phyloP scores from a whole-genome alignment of 2,113 vertebrate genomes.

The Tursiops truncatus region DNA sequence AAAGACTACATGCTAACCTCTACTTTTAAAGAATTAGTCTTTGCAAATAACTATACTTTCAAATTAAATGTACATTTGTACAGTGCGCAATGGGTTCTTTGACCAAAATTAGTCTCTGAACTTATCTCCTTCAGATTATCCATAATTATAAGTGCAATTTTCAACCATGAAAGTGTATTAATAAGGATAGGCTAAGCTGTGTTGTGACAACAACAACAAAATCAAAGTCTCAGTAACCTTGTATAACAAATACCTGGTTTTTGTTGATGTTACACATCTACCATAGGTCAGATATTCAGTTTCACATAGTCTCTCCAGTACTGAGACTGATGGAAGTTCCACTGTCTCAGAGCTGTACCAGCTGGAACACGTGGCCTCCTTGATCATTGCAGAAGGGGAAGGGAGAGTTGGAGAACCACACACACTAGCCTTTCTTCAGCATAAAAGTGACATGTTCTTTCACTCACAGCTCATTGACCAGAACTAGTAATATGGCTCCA shows the following conservation, averaged over 20 bases:
- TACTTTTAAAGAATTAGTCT: background rate
- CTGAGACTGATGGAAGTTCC: background rate
- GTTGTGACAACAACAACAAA: background rate
- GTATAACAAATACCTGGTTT: background rate
- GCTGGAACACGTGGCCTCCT: background rate
- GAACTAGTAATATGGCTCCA: background rate
- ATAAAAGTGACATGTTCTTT: background rate
- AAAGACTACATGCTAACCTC: background rate
- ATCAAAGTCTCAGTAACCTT: slow-evolving; percentile 16
- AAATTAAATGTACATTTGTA: slow-evolving; percentile 32
- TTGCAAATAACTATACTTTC: slow-evolving; percentile 11
- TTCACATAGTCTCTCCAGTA: background rate
- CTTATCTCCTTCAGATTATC: background rate
- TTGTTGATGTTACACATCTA: background rate
- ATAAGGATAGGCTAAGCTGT: background rate
- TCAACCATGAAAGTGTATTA: background rate
- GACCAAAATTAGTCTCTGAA: background rate
- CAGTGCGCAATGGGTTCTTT: background rate
- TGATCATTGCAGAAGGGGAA: background rate
- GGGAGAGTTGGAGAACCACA: background rate
- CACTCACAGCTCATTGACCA: background rate
- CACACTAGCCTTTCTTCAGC: background rate
- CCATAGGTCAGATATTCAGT: background rate
- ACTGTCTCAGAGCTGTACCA: background rate
- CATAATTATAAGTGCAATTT: slow-evolving; percentile 13